A percentile compares a stretch with the other conserved stretches of the same genome.
phyloP scores from a whole-genome alignment of 2,797 vertebrate species.

The Cynodonichthys magdalenae region DNA sequence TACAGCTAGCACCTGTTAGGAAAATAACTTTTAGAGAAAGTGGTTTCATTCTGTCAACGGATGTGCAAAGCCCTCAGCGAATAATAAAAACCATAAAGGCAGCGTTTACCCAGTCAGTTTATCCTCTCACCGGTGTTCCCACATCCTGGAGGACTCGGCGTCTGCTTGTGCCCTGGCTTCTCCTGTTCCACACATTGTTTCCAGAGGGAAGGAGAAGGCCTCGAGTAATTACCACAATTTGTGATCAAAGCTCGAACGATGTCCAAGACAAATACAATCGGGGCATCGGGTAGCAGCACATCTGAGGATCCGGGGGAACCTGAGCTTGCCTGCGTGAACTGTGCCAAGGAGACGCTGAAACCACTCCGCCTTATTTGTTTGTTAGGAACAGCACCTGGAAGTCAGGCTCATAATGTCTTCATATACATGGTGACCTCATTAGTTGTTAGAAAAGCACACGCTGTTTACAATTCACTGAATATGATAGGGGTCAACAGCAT shows the following conservation, averaged over 20 bases:
- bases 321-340: slow-evolving; percentile 65
- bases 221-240: slow-evolving; percentile 81
- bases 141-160: slow-evolving; percentile 43
- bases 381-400: slow-evolving; percentile 53
- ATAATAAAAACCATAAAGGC: slow-evolving; percentile 62
- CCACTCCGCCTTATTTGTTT: slow-evolving; percentile 61
- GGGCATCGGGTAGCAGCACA: slow-evolving; percentile 74
- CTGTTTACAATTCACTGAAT: slow-evolving; percentile 39
- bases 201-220: slow-evolving; percentile 70
- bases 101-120: slow-evolving; percentile 73
- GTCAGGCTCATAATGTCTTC: slow-evolving; percentile 60
- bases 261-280: slow-evolving; percentile 81
- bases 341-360: slow-evolving; percentile 70
- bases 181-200: slow-evolving; percentile 79
- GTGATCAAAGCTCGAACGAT: slow-evolving; percentile 82
- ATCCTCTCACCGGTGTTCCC: slow-evolving; percentile 55
- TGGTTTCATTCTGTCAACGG: slow-evolving; percentile 60
- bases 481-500: not conserved
- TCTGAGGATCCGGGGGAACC: slow-evolving; percentile 75
- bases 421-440: slow-evolving; percentile 38
- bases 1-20: slow-evolving; percentile 55
- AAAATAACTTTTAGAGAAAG: slow-evolving; percentile 62
- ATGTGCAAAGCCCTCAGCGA: slow-evolving; percentile 41
- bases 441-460: slow-evolving; percentile 56
- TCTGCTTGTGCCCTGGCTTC: slow-evolving; percentile 60